Percentiles rank a stretch among this genome's conserved stretches.
Evolutionary conservation across 2,888 invertebrate genomes (phyloP).

Genomic region (Nomada flava): DNA sequence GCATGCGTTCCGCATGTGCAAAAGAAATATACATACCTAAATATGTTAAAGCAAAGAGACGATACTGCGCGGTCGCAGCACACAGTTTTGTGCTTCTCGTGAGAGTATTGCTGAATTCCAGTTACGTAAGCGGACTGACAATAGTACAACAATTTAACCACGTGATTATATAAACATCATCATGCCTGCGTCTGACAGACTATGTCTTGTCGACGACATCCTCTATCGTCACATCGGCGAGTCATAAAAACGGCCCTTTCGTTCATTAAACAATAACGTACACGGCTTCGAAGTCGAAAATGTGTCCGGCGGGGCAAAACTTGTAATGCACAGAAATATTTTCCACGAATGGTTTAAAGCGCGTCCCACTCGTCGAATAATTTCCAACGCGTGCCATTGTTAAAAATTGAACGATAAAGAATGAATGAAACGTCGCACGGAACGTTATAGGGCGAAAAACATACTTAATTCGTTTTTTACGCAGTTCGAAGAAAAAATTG

Average conservation of each 20-base stretch:
- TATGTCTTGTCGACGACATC: conserved; percentile 75
- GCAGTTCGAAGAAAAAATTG: no score
- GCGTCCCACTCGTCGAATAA: not conserved
- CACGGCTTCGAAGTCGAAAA: conserved; percentile 7
- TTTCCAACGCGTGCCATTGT: not conserved
- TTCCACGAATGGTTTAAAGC: conserved; percentile 8
- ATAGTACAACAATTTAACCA: conserved; percentile 75
- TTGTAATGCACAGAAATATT: conserved; percentile 8
- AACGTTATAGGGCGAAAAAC: not conserved
- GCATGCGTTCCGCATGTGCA: not conserved
- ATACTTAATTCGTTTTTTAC: no score
- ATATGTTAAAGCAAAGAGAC: not conserved
- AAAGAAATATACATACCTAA: not conserved
- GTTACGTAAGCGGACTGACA: conserved; percentile 72
- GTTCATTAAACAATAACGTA: conserved; percentile 36
- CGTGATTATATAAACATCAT: conserved; percentile 77
- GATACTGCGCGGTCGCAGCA: conserved; percentile 22
- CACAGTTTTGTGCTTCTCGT: conserved; percentile 50
- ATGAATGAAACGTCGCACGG: not conserved
- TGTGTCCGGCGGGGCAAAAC: not conserved
- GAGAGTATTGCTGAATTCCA: conserved; percentile 61
- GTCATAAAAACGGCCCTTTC: conserved; percentile 66
- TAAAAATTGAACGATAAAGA: conserved; percentile 4
- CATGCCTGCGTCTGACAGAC: conserved; percentile 77
- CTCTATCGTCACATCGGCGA: conserved; percentile 62